Base-by-base conservation (phyloP, 2,797 vertebrate genomes). In the Momotus momota region DNA sequence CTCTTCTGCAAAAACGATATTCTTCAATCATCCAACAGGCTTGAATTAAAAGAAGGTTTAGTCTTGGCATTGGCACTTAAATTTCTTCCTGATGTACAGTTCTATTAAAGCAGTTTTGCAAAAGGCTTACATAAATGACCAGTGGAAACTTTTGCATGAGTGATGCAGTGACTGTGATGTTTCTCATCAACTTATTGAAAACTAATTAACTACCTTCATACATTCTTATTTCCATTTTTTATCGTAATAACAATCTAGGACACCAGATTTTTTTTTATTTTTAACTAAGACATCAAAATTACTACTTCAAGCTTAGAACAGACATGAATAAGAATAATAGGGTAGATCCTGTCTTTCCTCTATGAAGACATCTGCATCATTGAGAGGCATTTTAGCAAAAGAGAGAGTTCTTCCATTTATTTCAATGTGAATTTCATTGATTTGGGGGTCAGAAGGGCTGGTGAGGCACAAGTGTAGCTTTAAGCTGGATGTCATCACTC, bases 101-200 rank as follows among this genome's bases (percentile, higher is more conserved):
- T 82, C 81, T 89, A 69, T 35, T 15, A 33, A 71, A 71, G 29
- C 40, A 11, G 15, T 22, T 74, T 81, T 67, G 41, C 35, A 89
- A 78, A 86, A 51, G 8, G 2, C 79, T 90, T 73, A 38, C 55
- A 55, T 61, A 43, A 66, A 46, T 66, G 25, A 52, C 14, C 38
- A 64, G 2, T 52, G n/a, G 10, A 94, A 80, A 14, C 1, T 79
- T 91, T 73, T 35, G 51, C 23, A 27, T 1, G 29, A 86, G 4
- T 5, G 10, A 29, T 33, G 4, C 17, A 35, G 7, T 85, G 74
- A 41, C 25, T 0, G 0, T 71, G 40, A 14, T 61, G 33, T 43
- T 93, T 82, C 64, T 70, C 31, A 35, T 48, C 23, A 6, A 5
- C 2, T 67, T 86, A 22, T 57, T 78, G 11, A 81, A 86, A 88